Conservation (phyloP, 1,140 invertebrate genomes). For the Apis dorsata region DNA sequence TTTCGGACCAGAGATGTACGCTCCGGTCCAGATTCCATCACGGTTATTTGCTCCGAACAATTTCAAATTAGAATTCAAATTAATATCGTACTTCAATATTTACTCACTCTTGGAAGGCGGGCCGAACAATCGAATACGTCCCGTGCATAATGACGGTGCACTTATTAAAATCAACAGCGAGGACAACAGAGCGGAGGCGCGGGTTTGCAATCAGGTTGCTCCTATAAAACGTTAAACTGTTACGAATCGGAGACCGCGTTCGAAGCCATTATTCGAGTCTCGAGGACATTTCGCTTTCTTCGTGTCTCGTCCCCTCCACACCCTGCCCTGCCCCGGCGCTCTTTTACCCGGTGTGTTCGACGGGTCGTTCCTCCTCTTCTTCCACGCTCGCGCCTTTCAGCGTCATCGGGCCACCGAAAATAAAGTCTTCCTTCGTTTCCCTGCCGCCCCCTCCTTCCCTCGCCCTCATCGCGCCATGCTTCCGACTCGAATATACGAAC, state of each 20-base stretch:
- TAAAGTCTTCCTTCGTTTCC: constrained; percentile 60
- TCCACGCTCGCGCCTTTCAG: constrained; percentile 52
- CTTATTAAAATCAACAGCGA: constrained; percentile 26
- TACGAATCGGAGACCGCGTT: neutral
- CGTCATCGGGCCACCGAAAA: constrained; percentile 61
- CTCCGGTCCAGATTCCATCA: neutral
- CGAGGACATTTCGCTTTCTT: constrained; percentile 40
- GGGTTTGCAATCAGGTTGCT: neutral
- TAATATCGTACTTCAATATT: constrained; percentile 15
- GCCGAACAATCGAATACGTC: constrained; percentile 2
- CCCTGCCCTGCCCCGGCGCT: constrained; percentile 4
- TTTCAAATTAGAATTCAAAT: constrained; percentile 19
- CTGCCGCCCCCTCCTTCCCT: constrained; percentile 38
- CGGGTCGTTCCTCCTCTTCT: constrained; percentile 50
- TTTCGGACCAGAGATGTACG: neutral
- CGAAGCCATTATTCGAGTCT: constrained; percentile 29
- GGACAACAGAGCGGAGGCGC: neutral
- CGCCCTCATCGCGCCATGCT: constrained; percentile 39
- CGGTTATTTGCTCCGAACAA: neutral
- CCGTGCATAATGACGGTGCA: neutral
- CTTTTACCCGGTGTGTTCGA: constrained; percentile 29
- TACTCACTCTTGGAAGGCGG: neutral
- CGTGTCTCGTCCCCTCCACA: constrained; percentile 14
- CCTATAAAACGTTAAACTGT: constrained; percentile 27
- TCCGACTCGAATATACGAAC: constrained; percentile 53